A percentile compares a stretch with the other conserved stretches of the same genome.
Evolutionary conservation across 2,797 vertebrate species (phyloP).

Genomic region (Hypotaenidia okinawae): DNA sequence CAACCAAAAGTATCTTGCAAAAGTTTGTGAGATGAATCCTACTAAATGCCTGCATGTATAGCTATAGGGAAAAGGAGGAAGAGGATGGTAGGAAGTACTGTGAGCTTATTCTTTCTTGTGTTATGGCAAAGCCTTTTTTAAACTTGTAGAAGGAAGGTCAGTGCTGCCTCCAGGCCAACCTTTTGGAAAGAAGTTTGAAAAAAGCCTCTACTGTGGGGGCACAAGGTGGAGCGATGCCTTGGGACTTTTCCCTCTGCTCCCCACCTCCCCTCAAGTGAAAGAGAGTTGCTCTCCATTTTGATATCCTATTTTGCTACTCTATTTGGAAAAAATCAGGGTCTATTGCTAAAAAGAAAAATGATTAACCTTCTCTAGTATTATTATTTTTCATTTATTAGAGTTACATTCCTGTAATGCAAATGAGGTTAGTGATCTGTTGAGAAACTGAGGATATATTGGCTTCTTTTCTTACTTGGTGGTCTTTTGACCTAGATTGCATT

Average conservation of each 20-base stretch:
- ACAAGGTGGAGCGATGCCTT: rapidly evolving
- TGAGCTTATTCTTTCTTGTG: background rate
- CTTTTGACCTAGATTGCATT: background rate
- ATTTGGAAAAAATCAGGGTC: background rate
- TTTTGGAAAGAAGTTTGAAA: background rate
- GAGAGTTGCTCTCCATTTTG: background rate
- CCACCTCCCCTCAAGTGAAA: rapidly evolving
- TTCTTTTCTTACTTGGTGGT: background rate
- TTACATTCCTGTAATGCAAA: background rate
- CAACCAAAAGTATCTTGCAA: background rate
- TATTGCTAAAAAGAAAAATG: background rate
- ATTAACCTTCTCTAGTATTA: background rate
- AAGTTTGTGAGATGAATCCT: background rate
- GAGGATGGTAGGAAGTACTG: background rate
- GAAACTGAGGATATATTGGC: background rate
- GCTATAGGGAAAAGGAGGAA: background rate
- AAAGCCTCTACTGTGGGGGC: background rate
- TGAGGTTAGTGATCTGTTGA: background rate
- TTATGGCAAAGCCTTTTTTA: background rate
- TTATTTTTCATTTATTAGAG: too few species aligned
- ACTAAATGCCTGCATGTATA: background rate
- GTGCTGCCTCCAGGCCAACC: background rate
- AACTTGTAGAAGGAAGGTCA: background rate
- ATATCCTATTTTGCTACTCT: background rate
- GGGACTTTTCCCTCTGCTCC: background rate